Percentiles rank a stretch among this genome's conserved stretches.
Conservation (phyloP, 2,113 vertebrate species). For the Rhizomys pruinosus region DNA sequence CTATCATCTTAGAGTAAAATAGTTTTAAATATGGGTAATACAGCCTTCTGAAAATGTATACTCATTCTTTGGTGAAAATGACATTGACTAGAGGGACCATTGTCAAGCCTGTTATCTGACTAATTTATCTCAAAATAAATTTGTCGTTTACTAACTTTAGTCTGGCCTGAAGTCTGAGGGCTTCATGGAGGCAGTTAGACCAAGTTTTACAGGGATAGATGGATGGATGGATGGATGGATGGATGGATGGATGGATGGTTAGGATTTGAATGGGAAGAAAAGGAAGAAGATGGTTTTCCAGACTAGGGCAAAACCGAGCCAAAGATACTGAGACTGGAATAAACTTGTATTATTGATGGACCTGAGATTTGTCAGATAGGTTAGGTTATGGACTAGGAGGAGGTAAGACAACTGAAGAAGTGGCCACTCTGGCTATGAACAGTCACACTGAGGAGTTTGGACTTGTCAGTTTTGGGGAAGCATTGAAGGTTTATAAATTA, state of each 20-base stretch:
- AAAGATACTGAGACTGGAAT: slow-evolving; percentile 33
- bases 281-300: slow-evolving; percentile 49
- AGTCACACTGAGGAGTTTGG: slow-evolving; percentile 30
- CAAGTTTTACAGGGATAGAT: slow-evolving; percentile 11
- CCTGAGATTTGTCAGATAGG: not conserved
- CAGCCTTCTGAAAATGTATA: slow-evolving; percentile 12
- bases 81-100: not conserved
- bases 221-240: not conserved
- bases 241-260: not conserved
- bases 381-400: slow-evolving; percentile 27
- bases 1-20: slow-evolving; percentile 1
- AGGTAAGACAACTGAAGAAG: slow-evolving; percentile 45
- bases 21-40: slow-evolving; percentile 49
- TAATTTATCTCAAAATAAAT: slow-evolving; percentile 8
- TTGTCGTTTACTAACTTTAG: not conserved
- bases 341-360: slow-evolving; percentile 18
- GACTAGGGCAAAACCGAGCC: not conserved
- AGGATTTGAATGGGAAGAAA: slow-evolving; percentile 7
- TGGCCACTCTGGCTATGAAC: slow-evolving; percentile 4
- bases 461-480: slow-evolving; percentile 31
- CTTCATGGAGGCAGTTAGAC: not conserved
- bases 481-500: slow-evolving; percentile 43
- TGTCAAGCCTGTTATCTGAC: not conserved
- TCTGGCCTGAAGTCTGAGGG: slow-evolving; percentile 1
- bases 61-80: slow-evolving; percentile 42